Evolutionary conservation across 2,888 invertebrate genomes (phyloP).

Genomic region (Toxonevra muliebris): DNA sequence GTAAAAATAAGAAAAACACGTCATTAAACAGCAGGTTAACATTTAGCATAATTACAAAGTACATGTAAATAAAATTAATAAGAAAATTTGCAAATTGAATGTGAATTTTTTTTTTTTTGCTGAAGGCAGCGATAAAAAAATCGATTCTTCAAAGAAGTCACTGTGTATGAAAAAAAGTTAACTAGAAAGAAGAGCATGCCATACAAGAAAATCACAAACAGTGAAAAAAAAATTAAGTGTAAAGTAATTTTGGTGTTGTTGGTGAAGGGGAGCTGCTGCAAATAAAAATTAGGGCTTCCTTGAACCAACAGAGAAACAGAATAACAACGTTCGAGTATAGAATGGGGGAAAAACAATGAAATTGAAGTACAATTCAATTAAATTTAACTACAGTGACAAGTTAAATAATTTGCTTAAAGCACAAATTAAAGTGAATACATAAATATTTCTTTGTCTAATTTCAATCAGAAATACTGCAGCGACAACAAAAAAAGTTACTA

Average conservation of each 20-base stretch:
- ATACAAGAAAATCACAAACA: constrained; percentile 26
- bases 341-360: too few relatives aligned
- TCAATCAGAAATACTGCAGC: too few relatives aligned
- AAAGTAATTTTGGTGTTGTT: constrained; percentile 24
- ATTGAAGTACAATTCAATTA: too few relatives aligned
- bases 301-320: neutral
- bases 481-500: too few relatives aligned
- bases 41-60: constrained; percentile 23
- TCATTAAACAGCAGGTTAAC: neutral
- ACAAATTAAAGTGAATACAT: too few relatives aligned
- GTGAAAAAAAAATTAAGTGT: constrained; percentile 27
- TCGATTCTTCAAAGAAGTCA: constrained; percentile 58
- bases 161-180: constrained; percentile 39
- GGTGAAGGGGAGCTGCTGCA: constrained; percentile 6
- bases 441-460: too few relatives aligned
- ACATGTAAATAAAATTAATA: constrained; percentile 17
- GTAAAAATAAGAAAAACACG: constrained; percentile 20
- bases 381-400: too few relatives aligned
- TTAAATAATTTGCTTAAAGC: too few relatives aligned
- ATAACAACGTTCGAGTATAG: constrained; percentile 11
- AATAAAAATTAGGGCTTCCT: neutral
- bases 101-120: constrained; percentile 31
- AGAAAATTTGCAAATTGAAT: constrained; percentile 22
- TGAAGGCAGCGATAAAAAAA: constrained; percentile 46
- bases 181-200: constrained; percentile 26